Percentiles rank a stretch among this genome's conserved stretches.
Evolutionary conservation across 2,888 invertebrate genomes (phyloP).

Genomic region (Meliscaeva auricollis): DNA sequence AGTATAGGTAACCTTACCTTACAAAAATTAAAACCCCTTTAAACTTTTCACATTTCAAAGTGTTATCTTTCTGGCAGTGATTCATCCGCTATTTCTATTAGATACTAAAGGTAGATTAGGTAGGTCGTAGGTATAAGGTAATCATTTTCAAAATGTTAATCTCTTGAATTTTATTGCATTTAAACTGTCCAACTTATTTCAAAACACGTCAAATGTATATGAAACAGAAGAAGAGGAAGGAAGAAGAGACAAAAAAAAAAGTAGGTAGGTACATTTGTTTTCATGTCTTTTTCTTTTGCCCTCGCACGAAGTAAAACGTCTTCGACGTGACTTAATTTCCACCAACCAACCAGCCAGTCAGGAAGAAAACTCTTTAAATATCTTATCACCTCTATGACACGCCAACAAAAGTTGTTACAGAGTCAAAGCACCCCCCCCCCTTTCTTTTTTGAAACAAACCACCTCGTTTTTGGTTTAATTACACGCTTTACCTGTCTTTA

Average conservation of each 20-base stretch:
- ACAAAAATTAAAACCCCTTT: conserved; percentile 4
- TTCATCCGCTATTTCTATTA: not conserved
- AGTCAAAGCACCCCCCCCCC: too few relatives aligned
- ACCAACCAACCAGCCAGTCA: not conserved
- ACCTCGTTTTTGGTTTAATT: conserved; percentile 58
- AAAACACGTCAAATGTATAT: conserved; percentile 11
- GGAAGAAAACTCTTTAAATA: conserved; percentile 55
- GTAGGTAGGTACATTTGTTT: conserved; percentile 16
- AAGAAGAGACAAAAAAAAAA: conserved; percentile 6
- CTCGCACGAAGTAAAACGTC: conserved; percentile 34
- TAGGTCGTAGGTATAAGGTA: too few relatives aligned
- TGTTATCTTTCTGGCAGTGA: conserved; percentile 13
- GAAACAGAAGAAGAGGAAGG: not conserved
- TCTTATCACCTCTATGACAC: conserved; percentile 65
- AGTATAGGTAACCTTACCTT: not conserved
- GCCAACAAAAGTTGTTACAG: conserved; percentile 53
- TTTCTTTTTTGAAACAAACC: conserved; percentile 11
- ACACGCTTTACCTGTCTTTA: conserved; percentile 37
- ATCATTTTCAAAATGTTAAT: conserved; percentile 25
- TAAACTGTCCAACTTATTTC: conserved; percentile 30
- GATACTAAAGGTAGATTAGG: too few relatives aligned
- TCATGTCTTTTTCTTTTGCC: conserved; percentile 3
- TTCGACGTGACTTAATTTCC: conserved; percentile 56
- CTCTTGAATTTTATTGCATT: conserved; percentile 46
- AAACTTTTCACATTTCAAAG: conserved; percentile 18